A percentile compares a stretch with the other conserved stretches of the same genome.
Evolutionary conservation across 2,113 vertebrate genomes (phyloP).

Genomic region (Rana temporaria): DNA sequence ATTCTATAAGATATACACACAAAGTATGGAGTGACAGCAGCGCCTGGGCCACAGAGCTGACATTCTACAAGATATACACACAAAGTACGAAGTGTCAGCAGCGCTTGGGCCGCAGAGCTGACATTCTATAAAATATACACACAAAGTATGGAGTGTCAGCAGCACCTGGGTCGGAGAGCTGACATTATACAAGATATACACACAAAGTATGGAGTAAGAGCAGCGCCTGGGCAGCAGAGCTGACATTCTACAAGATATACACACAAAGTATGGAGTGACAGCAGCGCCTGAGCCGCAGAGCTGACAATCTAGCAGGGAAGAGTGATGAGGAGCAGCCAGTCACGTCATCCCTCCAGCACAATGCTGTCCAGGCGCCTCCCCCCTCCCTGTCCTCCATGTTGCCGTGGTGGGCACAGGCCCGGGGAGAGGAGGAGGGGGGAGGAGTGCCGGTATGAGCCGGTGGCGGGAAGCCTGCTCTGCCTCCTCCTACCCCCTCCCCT

Average conservation of each 20-base stretch:
- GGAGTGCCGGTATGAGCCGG: constrained; percentile 23
- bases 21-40: too few species aligned
- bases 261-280: not conserved
- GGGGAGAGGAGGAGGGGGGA: constrained; percentile 28
- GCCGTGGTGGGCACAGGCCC: not conserved
- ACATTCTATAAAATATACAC: too few species aligned
- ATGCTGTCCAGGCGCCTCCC: constrained; percentile 26
- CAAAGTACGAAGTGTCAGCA: not conserved
- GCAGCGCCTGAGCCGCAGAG: constrained; percentile 10
- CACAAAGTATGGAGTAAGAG: not conserved
- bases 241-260: constrained; percentile 30
- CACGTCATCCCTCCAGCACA: constrained; percentile 15
- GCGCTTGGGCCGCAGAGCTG: not conserved
- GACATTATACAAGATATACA: too few species aligned
- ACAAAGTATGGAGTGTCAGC: too few species aligned
- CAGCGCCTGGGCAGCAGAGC: not conserved
- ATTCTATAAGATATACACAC: too few species aligned
- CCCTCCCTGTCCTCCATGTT: not conserved
- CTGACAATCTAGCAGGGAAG: constrained; percentile 12
- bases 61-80: too few species aligned
- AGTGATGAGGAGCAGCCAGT: not conserved
- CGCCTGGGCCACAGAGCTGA: constrained; percentile 29
- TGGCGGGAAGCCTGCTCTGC: constrained; percentile 57
- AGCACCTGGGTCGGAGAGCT: constrained; percentile 21
- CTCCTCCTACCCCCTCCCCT: constrained; percentile 24